These are phyloP conservation scores for Hesperia comma DNA, from an alignment of 2,888 invertebrate species.

Conservation along the genomic window DNA sequence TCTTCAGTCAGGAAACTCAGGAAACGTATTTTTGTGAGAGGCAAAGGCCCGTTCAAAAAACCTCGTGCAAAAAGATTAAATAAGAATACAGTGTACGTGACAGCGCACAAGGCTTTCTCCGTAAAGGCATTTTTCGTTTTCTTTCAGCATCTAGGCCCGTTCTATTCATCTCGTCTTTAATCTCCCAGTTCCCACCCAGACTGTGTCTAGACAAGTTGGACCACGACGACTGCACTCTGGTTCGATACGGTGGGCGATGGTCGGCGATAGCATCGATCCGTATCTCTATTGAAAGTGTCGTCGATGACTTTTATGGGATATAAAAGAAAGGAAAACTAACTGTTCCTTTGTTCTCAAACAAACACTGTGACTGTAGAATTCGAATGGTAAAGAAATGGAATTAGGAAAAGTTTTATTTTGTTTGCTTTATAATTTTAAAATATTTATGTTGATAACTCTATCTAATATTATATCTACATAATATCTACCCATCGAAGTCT, in stretches of 20 bases:
- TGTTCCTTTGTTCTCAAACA: conserved; percentile 17
- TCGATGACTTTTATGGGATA: conserved; percentile 33
- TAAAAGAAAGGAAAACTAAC: conserved; percentile 30
- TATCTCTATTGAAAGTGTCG: conserved; percentile 32
- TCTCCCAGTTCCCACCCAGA: conserved; percentile 70
- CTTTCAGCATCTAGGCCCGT: conserved; percentile 66
- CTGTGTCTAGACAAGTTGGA: conserved; percentile 69
- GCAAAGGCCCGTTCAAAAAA: conserved; percentile 59
- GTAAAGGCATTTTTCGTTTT: conserved; percentile 77
- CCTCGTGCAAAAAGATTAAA: conserved; percentile 74
- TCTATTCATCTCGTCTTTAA: conserved; percentile 79
- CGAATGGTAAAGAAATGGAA: neutral
- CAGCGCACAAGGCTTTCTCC: conserved; percentile 73
- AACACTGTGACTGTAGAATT: neutral
- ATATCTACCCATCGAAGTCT: too few relatives aligned
- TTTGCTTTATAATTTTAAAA: too few relatives aligned
- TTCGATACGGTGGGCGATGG: conserved; percentile 51
- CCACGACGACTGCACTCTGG: conserved; percentile 57
- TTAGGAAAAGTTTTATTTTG: neutral
- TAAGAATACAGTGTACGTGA: conserved; percentile 78
- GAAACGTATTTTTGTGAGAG: conserved; percentile 53
- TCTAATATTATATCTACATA: too few relatives aligned
- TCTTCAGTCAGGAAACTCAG: conserved; percentile 46
- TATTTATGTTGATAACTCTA: too few relatives aligned
- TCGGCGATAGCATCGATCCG: conserved; percentile 27